Conservation (phyloP, 2,888 invertebrate genomes). For the Acrocera orbiculus region DNA sequence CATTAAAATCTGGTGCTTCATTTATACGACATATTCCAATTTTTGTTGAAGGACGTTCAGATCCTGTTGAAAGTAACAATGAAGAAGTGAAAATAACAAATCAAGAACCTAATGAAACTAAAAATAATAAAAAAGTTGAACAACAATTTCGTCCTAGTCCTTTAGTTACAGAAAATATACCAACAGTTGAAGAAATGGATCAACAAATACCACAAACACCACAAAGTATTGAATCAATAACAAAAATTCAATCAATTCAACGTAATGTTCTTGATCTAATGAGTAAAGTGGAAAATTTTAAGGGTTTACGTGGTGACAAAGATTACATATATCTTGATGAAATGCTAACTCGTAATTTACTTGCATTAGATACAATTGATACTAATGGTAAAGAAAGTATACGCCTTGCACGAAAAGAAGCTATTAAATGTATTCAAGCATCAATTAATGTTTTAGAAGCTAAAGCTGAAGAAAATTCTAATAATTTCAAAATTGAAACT, state of each 20-base stretch:
- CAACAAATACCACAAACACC: conserved; percentile 19
- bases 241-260: conserved; percentile 61
- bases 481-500: no score
- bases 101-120: conserved; percentile 2
- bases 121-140: no score
- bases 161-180: conserved; percentile 17
- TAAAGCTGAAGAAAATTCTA: conserved; percentile 39
- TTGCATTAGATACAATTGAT: conserved; percentile 82
- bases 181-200: no score
- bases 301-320: conserved; percentile 45
- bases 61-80: conserved; percentile 45
- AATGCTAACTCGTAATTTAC: conserved; percentile 83
- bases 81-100: conserved; percentile 12
- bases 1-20: conserved; percentile 24
- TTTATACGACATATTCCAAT: conserved; percentile 69
- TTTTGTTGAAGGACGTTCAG: conserved; percentile 69
- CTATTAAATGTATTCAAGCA: conserved; percentile 74
- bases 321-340: conserved; percentile 80
- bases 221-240: conserved; percentile 46
- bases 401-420: conserved; percentile 67
- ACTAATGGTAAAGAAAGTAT: conserved; percentile 84
- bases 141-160: conserved; percentile 17
- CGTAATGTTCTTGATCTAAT: conserved; percentile 64
- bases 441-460: conserved; percentile 71
- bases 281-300: conserved; percentile 55